phyloP scores from a whole-genome alignment of 2,113 vertebrate genomes.

The Amphiprion percula region DNA sequence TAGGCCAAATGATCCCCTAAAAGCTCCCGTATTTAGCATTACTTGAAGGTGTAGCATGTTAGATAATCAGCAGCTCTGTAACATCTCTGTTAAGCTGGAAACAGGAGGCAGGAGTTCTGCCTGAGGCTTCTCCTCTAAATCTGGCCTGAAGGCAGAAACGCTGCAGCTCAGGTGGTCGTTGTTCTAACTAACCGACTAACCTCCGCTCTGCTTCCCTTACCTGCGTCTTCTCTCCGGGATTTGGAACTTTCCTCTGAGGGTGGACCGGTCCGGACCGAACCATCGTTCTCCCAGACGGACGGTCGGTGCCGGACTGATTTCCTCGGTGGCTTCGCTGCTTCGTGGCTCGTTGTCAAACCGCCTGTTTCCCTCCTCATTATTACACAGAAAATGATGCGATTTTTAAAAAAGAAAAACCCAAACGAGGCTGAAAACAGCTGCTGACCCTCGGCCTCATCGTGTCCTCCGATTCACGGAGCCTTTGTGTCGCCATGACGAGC shows the following conservation, averaged over 20 bases:
- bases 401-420: not conserved
- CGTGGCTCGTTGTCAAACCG: constrained; percentile 47
- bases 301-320: constrained; percentile 75
- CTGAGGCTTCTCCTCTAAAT: constrained; percentile 33
- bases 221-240: too few species aligned
- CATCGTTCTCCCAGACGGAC: constrained; percentile 62
- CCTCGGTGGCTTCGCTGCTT: constrained; percentile 70
- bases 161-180: constrained; percentile 44
- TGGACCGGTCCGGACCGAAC: constrained; percentile 20
- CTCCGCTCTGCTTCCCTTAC: not conserved
- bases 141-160: constrained; percentile 23
- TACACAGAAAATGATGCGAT: constrained; percentile 57
- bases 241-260: not conserved
- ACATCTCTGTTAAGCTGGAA: constrained; percentile 4
- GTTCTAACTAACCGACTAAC: constrained; percentile 32
- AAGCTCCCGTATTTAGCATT: too few species aligned
- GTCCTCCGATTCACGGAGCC: constrained; percentile 20
- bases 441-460: constrained; percentile 2
- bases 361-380: constrained; percentile 65
- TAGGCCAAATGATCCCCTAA: too few species aligned
- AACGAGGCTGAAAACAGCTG: not conserved
- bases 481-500: constrained; percentile 7
- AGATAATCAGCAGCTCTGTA: too few species aligned
- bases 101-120: not conserved
- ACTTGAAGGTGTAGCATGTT: too few species aligned